Conservation (phyloP, 2,888 invertebrate genomes). For the Brassicogethes aeneus region DNA sequence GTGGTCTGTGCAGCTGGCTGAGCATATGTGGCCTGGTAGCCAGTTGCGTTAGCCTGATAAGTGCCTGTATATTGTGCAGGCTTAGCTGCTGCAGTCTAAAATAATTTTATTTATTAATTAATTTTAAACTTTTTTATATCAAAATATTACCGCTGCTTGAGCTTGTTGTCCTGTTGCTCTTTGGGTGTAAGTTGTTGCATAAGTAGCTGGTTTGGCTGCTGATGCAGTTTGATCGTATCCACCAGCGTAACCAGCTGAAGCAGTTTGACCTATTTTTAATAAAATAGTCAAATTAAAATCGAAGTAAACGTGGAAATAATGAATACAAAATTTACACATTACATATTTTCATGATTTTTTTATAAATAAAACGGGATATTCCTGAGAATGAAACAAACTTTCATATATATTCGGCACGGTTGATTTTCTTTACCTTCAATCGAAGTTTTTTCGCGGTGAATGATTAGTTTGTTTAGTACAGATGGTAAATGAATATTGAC, state of each 20-base stretch:
- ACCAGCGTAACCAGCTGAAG: conserved; percentile 56
- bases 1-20: conserved; percentile 48
- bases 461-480: too few relatives aligned
- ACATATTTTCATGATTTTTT: too few relatives aligned
- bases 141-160: conserved; percentile 39
- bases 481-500: too few relatives aligned
- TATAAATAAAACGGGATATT: too few relatives aligned
- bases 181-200: conserved; percentile 63
- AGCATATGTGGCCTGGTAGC: conserved; percentile 44
- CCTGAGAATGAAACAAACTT: too few relatives aligned
- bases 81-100: conserved; percentile 43
- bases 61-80: conserved; percentile 51
- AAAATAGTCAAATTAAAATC: neutral
- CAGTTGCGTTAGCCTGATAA: conserved; percentile 46
- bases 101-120: too few relatives aligned
- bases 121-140: too few relatives aligned
- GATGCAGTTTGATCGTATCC: conserved; percentile 49
- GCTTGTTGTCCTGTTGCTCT: conserved; percentile 38
- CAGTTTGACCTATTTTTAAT: conserved; percentile 47
- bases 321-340: too few relatives aligned
- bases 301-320: neutral
- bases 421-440: too few relatives aligned
- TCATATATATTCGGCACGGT: too few relatives aligned
- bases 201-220: conserved; percentile 59
- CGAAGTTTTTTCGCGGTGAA: too few relatives aligned